Base-by-base conservation (phyloP, 2,797 vertebrate genomes). In the Chrysocyon brachyurus region DNA sequence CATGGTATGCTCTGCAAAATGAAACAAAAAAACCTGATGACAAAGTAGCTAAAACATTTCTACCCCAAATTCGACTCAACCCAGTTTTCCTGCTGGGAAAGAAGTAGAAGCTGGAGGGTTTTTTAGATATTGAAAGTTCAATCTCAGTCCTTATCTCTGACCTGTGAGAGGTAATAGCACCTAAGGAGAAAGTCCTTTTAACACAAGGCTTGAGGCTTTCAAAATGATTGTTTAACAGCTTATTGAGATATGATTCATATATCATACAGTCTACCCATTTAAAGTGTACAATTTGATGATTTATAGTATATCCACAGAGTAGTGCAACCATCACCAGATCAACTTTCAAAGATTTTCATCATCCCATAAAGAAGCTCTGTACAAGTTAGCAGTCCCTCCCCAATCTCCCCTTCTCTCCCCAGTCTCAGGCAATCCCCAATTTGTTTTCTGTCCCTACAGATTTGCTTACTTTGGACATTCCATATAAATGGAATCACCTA, bases 241-340 rank as follows among this genome's bases (percentile, higher is more conserved):
- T 85, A 81, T 72, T 63, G 64, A 66, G 59, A 79, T 56, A 72
- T 22, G 96, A 95, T 56, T 97, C 3, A 73, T 12, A 28, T 68
- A 63, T 10, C 16, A 36, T n/a, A 46, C 7, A 70, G 59, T 78
- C 52, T 31, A 77, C 36, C 26, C 19, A 77, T 46, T 91, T 52
- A 59, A 94, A 84, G 24, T 10, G 1, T 33, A 36, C 7, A 66
- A 59, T 75, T 73, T 40, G 12, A 6, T 66, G 6, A 0, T 12
- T 91, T 88, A 79, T 56, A n/a, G 10, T 68, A 21, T 56, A 57
- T 52, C 72, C 31, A 36, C 4, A 31, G 2, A 33, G 54, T 57
- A 77, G 28, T 81, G 11, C 7, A 78, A 28, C 14, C 4, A 24
- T 33, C 10, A 36, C 6, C 15, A 52, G 31, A 68, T 86, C 17